Evolutionary conservation across 2,888 invertebrate genomes (phyloP).

Genomic region (Steinernema carpocapsae): DNA sequence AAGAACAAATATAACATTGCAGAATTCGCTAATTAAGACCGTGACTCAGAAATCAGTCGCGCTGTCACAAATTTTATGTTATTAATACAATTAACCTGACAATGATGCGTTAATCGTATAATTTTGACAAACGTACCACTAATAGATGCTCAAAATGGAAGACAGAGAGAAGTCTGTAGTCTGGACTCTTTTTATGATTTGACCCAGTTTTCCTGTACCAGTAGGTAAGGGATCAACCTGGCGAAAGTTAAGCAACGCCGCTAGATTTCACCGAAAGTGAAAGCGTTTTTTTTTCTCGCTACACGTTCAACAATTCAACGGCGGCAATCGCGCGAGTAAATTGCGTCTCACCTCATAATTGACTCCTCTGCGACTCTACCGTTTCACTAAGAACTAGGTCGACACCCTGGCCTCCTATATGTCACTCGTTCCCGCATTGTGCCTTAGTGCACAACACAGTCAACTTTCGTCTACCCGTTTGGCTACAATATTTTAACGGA

Average conservation of each 20-base stretch:
- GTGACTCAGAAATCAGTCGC: too few relatives aligned
- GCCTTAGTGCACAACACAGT: conserved; percentile 2
- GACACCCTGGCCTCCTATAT: not conserved
- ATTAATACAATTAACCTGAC: too few relatives aligned
- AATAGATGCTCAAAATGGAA: too few relatives aligned
- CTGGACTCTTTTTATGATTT: too few relatives aligned
- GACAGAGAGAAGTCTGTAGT: too few relatives aligned
- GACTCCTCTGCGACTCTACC: conserved; percentile 28
- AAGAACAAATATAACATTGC: too few relatives aligned
- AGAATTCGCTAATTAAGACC: too few relatives aligned
- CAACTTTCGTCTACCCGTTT: not conserved
- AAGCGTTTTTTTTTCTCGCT: not conserved
- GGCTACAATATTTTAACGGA: not conserved
- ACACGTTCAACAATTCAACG: not conserved
- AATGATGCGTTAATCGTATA: too few relatives aligned
- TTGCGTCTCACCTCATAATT: not conserved
- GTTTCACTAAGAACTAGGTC: conserved; percentile 1
- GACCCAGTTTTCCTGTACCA: too few relatives aligned
- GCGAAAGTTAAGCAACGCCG: not conserved
- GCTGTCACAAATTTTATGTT: too few relatives aligned
- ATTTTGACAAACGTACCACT: too few relatives aligned
- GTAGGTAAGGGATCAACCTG: too few relatives aligned
- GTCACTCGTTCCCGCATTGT: not conserved
- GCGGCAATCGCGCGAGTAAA: conserved; percentile 12
- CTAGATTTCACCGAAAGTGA: conserved; percentile 6